Percentiles rank a stretch among this genome's conserved stretches.
These are phyloP conservation scores for Pelagia noctiluca DNA, from an alignment of 30 jellyfish, hydroid and myxozoan genomes.

Conservation along the genomic window DNA sequence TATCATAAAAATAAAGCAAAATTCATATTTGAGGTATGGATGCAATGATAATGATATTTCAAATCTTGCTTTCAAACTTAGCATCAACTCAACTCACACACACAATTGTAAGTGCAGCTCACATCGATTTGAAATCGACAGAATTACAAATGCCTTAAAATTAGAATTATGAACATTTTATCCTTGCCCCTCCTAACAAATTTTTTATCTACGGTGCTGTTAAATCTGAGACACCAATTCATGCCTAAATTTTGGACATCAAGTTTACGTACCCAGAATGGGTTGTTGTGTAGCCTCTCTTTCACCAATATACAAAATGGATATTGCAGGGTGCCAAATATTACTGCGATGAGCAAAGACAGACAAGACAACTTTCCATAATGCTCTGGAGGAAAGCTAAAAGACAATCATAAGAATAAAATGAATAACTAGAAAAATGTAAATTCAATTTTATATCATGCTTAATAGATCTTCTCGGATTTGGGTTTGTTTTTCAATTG, in stretches of 20 bases:
- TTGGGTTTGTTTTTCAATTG: too few species aligned
- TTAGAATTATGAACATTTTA: not conserved
- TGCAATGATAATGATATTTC: too few species aligned
- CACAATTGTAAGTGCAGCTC: too few species aligned
- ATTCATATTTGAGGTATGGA: too few species aligned
- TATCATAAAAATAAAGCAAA: too few species aligned
- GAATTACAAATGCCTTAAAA: not conserved
- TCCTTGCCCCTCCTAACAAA: not conserved
- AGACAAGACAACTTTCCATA: conserved; percentile 72
- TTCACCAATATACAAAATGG: conserved; percentile 43
- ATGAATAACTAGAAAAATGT: not conserved
- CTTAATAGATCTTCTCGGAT: too few species aligned
- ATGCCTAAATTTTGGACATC: not conserved
- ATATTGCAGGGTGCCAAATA: conserved; percentile 60
- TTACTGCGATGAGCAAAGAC: conserved; percentile 60
- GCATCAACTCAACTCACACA: too few species aligned
- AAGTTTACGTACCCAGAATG: conserved; percentile 67
- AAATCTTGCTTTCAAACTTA: too few species aligned
- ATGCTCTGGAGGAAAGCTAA: conserved; percentile 77
- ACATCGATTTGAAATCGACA: not conserved
- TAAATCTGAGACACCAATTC: not conserved
- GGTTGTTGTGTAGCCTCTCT: conserved; percentile 34
- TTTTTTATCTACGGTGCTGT: not conserved
- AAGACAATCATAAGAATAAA: not conserved
- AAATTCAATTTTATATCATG: too few species aligned